Evolutionary conservation across 2,888 invertebrate genomes (phyloP).

Genomic region (Stomorhina lunata): DNA sequence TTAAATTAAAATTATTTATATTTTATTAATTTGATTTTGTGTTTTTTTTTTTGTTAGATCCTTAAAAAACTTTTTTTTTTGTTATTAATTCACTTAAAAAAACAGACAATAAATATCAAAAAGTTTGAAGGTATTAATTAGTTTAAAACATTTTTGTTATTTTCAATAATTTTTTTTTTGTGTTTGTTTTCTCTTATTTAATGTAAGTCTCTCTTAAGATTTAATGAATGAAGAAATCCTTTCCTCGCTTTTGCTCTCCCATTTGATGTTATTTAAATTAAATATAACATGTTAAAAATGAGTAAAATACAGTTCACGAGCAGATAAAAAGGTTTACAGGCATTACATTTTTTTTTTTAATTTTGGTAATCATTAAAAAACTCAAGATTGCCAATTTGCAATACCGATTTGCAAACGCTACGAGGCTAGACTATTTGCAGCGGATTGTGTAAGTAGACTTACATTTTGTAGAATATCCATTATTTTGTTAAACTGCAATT

Average conservation of each 20-base stretch:
- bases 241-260: constrained; percentile 3
- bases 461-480: too few species aligned
- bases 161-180: neutral
- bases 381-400: too few species aligned
- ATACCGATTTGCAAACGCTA: too few species aligned
- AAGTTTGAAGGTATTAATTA: constrained; percentile 22
- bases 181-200: constrained; percentile 34
- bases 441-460: too few species aligned
- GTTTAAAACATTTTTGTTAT: constrained; percentile 40
- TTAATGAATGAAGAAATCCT: constrained; percentile 42
- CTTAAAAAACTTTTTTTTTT: constrained; percentile 4
- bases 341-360: too few species aligned
- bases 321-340: too few species aligned
- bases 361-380: too few species aligned
- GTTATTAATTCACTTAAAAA: constrained; percentile 30
- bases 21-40: constrained; percentile 5
- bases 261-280: constrained; percentile 4
- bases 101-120: constrained; percentile 55
- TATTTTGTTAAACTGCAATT: too few species aligned
- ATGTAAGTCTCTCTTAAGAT: constrained; percentile 40
- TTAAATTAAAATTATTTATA: constrained; percentile 27
- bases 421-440: too few species aligned
- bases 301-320: too few species aligned
- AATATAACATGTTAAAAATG: neutral
- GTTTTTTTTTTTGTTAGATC: constrained; percentile 13